Evolutionary conservation across 2,888 invertebrate genomes (phyloP).

Genomic region (Mechanitis messenoides): DNA sequence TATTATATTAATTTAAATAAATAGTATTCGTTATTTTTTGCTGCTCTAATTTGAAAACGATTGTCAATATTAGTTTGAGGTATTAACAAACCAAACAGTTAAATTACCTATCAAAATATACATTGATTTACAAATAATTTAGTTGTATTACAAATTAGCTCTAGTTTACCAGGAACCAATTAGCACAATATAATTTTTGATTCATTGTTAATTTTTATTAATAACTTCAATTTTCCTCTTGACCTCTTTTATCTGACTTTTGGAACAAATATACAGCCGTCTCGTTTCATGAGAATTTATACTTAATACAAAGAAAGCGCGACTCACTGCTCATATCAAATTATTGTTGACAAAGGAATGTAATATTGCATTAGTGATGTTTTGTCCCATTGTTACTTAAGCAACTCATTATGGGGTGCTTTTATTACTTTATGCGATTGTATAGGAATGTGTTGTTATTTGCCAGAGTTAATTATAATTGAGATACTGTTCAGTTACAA

Average conservation of each 20-base stretch:
- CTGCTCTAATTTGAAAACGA: no score
- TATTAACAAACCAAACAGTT: neutral
- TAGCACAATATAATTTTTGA: neutral
- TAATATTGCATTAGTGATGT: constrained; percentile 29
- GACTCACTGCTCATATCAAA: constrained; percentile 31
- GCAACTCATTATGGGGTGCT: constrained; percentile 1
- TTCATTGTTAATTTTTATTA: neutral
- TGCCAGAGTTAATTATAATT: neutral
- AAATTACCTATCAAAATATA: neutral
- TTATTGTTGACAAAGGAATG: constrained; percentile 31
- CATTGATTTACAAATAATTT: neutral
- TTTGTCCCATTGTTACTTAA: constrained; percentile 8
- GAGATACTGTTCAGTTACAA: no score
- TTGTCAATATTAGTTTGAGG: no score
- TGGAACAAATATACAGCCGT: neutral
- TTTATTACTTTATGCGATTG: neutral
- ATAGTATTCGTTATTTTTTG: no score
- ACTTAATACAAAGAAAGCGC: neutral
- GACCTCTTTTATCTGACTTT: neutral
- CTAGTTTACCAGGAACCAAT: neutral
- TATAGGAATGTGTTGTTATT: neutral
- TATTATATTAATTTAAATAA: no score
- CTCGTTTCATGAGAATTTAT: neutral
- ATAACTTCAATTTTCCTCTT: neutral
- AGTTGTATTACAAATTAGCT: neutral